phyloP scores from a whole-genome alignment of 2,797 vertebrate genomes.

The Pangasius sanitwongsei region DNA sequence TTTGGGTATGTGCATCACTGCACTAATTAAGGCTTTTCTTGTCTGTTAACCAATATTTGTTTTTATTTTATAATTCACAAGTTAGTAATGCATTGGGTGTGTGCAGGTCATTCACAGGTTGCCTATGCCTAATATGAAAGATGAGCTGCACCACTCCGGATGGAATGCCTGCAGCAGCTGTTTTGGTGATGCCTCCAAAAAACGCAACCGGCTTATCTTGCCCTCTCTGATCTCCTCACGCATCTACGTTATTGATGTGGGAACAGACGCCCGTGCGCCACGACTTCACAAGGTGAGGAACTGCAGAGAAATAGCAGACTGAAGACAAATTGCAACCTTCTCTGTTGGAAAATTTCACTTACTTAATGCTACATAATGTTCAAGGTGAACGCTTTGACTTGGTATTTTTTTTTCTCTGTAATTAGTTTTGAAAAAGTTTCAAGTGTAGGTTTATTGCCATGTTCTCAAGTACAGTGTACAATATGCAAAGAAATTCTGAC shows the following conservation, averaged over 20 bases:
- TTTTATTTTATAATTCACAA: neutral
- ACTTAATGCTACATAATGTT: neutral
- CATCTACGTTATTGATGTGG: conserved; percentile 87
- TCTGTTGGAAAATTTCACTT: neutral
- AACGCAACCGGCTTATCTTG: conserved; percentile 82
- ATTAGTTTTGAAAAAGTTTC: neutral
- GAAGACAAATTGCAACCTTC: neutral
- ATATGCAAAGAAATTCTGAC: neutral
- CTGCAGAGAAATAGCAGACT: too few relatives aligned
- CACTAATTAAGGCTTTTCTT: neutral
- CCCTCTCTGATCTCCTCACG: conserved; percentile 88
- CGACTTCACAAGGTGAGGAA: conserved; percentile 82
- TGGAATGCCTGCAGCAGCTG: conserved; percentile 97
- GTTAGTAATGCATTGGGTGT: neutral
- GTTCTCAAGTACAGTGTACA: neutral
- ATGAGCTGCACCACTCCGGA: conserved; percentile 91
- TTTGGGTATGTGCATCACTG: neutral
- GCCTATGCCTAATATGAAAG: conserved; percentile 84
- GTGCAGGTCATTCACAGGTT: conserved; percentile 89
- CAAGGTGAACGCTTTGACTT: neutral
- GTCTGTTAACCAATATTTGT: neutral
- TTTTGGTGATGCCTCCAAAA: conserved; percentile 80
- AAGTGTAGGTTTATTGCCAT: neutral
- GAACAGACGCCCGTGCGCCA: conserved; percentile 73
- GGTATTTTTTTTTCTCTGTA: neutral